Evolutionary conservation across 1,140 invertebrate species (phyloP), one percentile per base, ranked within the genome.

Genomic region (Macrobrachium rosenbergii): DNA sequence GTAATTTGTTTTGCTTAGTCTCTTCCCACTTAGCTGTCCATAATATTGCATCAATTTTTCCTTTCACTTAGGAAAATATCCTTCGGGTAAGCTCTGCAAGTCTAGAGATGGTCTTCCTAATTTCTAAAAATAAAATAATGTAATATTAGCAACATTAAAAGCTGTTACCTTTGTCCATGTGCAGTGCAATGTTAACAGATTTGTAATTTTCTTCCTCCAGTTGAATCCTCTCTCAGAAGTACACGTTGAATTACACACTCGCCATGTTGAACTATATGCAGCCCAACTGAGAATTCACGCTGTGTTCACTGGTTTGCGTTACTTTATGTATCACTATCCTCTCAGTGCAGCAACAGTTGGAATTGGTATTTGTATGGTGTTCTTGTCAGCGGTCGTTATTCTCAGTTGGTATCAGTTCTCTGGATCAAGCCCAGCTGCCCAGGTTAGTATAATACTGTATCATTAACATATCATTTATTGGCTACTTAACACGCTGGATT

Each of bases 321-420:
- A 86, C 76, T 23, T 86, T 52, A 86, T 86, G 83, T 86, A 72
- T 45, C 63, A 86, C 83, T 86, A 86, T 64, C 83, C 83, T 10
- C 60, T 86, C 45, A 72, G 16, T 17, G 76, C 83, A 23, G 83
- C 76, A 12, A 23, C 58, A 1, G 23, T 86, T 19, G 83, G 83
- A 6, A 62, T 86, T 72, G 83, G 83, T 72, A 86, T 86, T 45
- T 86, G 83, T 43, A 86, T 86, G 83, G 76, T 86, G 28, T 86
- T 86, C 83, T 62, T 86, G 8, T 78, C 83, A n/a, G 63, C 83
- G 12, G 83, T 86, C 0, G 83, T 86, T 11, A 86, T 86, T 19
- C 60, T 86, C 43, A 86, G 83, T 52, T 86, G 83, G 83, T 86
- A 86, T 63, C 83, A 80, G 63, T 86, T 86, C 60, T 86, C 83